Evolutionary conservation across 2,113 vertebrate genomes (phyloP), one percentile per base, ranked within the genome.

Genomic region (Eretmochelys imbricata): DNA sequence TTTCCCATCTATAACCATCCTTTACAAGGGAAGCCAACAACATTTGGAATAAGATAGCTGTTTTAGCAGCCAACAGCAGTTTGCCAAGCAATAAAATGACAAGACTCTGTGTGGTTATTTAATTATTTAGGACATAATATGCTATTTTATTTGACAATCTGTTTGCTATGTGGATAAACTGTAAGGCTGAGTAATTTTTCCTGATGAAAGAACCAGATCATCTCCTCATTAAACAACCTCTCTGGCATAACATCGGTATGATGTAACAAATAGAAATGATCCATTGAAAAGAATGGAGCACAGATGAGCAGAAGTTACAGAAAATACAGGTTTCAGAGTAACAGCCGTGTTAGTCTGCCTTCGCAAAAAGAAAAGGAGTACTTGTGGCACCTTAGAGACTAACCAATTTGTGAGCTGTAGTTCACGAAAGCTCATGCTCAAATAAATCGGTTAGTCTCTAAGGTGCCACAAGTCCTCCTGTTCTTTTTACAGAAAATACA

Each of bases 181-280:
- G 46, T 84, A 97, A 90, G 75, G 91, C 86, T 96, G 89, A 97
- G 62, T 93, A 95, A 96, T 98, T 96, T 97, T 93, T 98, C 79
- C 80, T 93, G 93, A 85, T 90, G 96, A 96, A 96, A 86, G 46
- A 94, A 91, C 35, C 92, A 90, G 91, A 97, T 94, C 96, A 97
- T 94, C 84, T 90, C 54, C 86, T 95, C 88, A 95, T 95, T 97
- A 97, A 94, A 91, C 72, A 93, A 57, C 38, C 57, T 95, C 59
- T 46, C 46, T 91, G 93, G 80, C 48, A 81, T 89, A 90, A 62
- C 53, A 84, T 80, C 24, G 91, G 80, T 54, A 91, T 82, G 5
- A 48, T 35, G n/a, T 17, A 72, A 80, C 59, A 80, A 86, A 95
- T 1, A 85, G 62, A 90, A 93, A 80, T 4, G 42, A 57, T 24